These are phyloP conservation scores for Zoanthus gigantus DNA, from an alignment of 92 coral and sea anemone species.

Conservation along the genomic window DNA sequence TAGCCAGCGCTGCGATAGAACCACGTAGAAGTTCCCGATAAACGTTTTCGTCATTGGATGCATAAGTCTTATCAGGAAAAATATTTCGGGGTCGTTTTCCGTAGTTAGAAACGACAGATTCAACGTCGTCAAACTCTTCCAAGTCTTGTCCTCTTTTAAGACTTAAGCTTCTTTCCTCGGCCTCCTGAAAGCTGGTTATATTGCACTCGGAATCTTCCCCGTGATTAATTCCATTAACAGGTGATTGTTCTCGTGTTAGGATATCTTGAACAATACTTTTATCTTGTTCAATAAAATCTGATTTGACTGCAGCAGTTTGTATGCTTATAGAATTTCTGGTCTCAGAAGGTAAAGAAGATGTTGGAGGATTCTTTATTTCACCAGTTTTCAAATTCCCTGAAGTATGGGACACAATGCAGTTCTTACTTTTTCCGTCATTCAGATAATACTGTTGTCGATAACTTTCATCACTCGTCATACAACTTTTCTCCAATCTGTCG, in stretches of 20 bases:
- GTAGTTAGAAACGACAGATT: not conserved
- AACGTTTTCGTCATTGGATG: not conserved
- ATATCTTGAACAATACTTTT: conserved; percentile 7
- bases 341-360: not conserved
- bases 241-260: not conserved
- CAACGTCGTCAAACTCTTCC: conserved; percentile 26
- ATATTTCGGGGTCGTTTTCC: not conserved
- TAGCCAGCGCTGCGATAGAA: conserved; percentile 33
- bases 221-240: not conserved
- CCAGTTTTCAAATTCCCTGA: not conserved
- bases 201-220: not conserved
- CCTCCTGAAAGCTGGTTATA: not conserved
- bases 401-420: not conserved
- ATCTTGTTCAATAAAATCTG: conserved; percentile 21
- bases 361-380: not conserved
- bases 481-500: conserved; percentile 38
- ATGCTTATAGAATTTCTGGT: not conserved
- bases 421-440: not conserved
- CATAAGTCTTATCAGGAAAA: not conserved
- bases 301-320: conserved; percentile 21
- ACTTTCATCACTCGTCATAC: not conserved
- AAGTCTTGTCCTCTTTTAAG: not conserved
- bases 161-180: not conserved
- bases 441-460: not conserved
- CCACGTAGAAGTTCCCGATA: conserved; percentile 20